Evolutionary conservation across 2,888 invertebrate genomes (phyloP), one percentile per base, ranked within the genome.

Genomic region (Lucinisca nassula): DNA sequence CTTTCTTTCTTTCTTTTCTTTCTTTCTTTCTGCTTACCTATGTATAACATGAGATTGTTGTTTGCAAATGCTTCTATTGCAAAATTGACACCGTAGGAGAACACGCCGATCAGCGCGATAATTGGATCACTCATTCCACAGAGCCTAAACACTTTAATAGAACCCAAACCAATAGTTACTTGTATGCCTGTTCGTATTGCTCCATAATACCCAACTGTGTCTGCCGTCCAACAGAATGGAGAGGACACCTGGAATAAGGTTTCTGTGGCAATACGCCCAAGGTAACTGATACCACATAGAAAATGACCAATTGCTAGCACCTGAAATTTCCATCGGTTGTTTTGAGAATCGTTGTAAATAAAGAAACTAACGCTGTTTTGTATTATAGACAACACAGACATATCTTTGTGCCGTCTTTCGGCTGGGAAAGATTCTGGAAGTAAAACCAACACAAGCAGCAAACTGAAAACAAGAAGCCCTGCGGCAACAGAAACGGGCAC

Each of bases 211-310:
- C 92, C 92, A 10, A 89, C 84, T 70, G 58, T 83, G 37, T 88
- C 84, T 27, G 90, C 79, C 0, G 81, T 83, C 92, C 92, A 92
- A 67, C 92, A 92, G 58, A 90, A 89, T 1, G 92, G 92, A 35
- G 83, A 58, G 10, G 89, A 78, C 82, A 92, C 45, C 38, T 84
- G 82, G 61, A 87, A 92, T 21, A 92, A 79, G 0, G 92, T 90
- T 77, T 82, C 87, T 45, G 76, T 84, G 30, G 77, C 78, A 38
- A 79, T 61, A 0, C 82, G 84, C 21, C 82, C 84, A 27, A 85
- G 72, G 58, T 81, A 85, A 51, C 85, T 85, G 17, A 82, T 83
- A 24, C 83, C 82, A 38, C 81, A 80, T 49, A 85, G 51, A 3
- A 80, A 82, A 79, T 85, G 84, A 12, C 84, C 85, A 0, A 79